Percentiles rank a stretch among this genome's conserved stretches.
Conservation (phyloP, 2,113 vertebrate genomes). For the Furnarius figulus region DNA sequence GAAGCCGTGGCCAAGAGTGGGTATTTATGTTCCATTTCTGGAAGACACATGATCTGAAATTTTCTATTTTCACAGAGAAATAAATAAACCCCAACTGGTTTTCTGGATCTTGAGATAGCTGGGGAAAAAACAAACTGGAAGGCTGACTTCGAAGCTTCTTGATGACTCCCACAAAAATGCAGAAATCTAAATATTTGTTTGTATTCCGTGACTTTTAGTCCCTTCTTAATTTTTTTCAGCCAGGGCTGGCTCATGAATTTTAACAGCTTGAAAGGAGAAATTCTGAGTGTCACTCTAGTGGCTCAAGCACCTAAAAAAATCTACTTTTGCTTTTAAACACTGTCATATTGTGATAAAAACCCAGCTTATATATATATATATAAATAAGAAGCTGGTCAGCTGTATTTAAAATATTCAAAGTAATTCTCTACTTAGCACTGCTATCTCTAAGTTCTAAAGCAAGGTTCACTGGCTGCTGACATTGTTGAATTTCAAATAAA, state of each 20-base stretch:
- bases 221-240: background rate
- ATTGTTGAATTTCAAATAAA: conserved; percentile 37
- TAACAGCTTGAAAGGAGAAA: background rate
- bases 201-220: background rate
- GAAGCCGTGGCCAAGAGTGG: accelerated
- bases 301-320: background rate
- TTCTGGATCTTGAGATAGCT: background rate
- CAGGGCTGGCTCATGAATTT: background rate
- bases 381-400: conserved; percentile 34
- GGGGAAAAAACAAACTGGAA: background rate
- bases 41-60: background rate
- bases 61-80: background rate
- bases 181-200: background rate
- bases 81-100: background rate
- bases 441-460: background rate
- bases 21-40: background rate
- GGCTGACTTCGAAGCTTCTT: background rate
- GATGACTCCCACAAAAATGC: background rate
- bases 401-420: conserved; percentile 50
- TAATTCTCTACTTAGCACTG: conserved; percentile 34
- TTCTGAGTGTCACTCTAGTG: background rate
- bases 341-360: background rate
- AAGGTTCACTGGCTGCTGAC: conserved; percentile 43
- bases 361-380: background rate
- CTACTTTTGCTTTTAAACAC: background rate